Evolutionary conservation across 53 echinoderm and acorn worm genomes (phyloP).

Genomic region (Paelopatides confundens): DNA sequence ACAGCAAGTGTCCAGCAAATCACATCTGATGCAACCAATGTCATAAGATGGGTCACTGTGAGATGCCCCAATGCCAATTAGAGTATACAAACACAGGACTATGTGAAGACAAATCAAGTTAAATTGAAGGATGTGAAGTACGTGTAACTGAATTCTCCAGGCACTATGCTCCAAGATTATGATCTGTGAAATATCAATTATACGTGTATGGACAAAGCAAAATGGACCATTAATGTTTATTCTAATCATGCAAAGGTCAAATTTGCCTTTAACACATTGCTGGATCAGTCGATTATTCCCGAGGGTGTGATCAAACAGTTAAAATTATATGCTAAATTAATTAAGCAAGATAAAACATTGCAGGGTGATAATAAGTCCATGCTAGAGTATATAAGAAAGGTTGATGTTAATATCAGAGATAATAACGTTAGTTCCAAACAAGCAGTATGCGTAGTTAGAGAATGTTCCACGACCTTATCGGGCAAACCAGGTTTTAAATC

Average conservation of each 20-base stretch:
- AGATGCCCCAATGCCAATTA: background rate
- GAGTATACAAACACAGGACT: too few relatives aligned
- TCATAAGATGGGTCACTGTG: constrained; percentile 50
- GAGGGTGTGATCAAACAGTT: background rate
- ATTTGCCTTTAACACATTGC: constrained; percentile 9
- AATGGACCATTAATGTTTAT: background rate
- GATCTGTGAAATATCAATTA: background rate
- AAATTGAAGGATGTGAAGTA: background rate
- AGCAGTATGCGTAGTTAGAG: background rate
- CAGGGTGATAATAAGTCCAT: constrained; percentile 19
- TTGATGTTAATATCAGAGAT: background rate
- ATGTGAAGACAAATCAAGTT: too few relatives aligned
- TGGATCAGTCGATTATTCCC: constrained; percentile 27
- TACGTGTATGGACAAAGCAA: background rate
- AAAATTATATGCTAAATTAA: background rate
- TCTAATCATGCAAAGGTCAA: background rate
- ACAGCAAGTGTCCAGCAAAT: constrained; percentile 65
- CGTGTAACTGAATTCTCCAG: background rate
- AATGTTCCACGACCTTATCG: background rate
- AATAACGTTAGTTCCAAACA: constrained; percentile 6
- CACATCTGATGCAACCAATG: constrained; percentile 52
- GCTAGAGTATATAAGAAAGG: constrained; percentile 15
- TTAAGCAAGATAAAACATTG: background rate
- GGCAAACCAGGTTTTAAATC: constrained; percentile 48
- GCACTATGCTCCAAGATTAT: background rate